Evolutionary conservation across 2,113 vertebrate species (phyloP).

Genomic region (Etia nguti): DNA sequence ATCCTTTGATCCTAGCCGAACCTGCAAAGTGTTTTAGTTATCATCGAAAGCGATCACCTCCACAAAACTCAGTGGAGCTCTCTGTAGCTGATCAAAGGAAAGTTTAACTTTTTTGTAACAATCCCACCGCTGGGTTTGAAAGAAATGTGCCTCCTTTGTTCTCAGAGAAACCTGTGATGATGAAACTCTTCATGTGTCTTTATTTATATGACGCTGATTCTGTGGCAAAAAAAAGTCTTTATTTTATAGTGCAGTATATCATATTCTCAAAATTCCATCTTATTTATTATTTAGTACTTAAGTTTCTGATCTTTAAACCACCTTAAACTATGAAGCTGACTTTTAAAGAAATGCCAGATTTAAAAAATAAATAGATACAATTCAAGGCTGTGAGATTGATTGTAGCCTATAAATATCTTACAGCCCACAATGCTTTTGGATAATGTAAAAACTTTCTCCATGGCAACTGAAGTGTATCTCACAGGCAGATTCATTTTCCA

Average conservation of each 20-base stretch:
- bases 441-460: neutral
- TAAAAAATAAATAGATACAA: neutral
- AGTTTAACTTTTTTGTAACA: neutral
- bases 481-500: neutral
- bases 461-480: neutral
- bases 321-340: neutral
- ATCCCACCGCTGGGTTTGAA: neutral
- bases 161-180: neutral
- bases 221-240: neutral
- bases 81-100: neutral
- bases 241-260: neutral
- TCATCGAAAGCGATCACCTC: neutral
- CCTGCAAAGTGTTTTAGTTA: neutral
- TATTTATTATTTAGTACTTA: neutral
- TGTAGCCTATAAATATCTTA: neutral
- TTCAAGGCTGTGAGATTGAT: neutral
- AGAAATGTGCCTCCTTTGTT: neutral
- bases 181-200: neutral
- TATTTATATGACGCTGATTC: neutral
- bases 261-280: neutral
- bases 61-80: neutral
- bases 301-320: neutral
- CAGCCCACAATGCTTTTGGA: neutral
- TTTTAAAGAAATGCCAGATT: neutral
- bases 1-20: slow-evolving; percentile 29